These are phyloP conservation scores for Aphaenogaster ashmeadi DNA, from an alignment of 1,140 invertebrate species.

Conservation along the genomic window DNA sequence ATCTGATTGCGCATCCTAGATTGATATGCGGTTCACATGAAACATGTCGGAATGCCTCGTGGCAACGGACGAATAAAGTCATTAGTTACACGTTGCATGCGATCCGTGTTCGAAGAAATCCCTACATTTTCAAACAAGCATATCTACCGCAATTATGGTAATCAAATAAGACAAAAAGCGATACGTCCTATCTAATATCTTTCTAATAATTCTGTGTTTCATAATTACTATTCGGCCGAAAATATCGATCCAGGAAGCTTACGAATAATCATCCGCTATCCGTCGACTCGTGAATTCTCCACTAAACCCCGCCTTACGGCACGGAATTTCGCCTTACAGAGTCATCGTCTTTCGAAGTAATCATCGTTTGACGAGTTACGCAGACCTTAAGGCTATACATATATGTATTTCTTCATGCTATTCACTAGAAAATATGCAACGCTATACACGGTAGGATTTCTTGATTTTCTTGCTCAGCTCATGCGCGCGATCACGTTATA, in stretches of 20 bases:
- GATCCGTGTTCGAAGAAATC: slow-evolving; percentile 18
- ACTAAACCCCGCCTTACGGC: slow-evolving; percentile 1
- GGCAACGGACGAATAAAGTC: slow-evolving; percentile 36
- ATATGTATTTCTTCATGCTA: neutral
- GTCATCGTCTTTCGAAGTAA: slow-evolving; percentile 17
- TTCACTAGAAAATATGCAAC: neutral
- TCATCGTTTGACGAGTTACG: slow-evolving; percentile 25
- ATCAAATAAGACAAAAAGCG: neutral
- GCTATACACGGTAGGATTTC: neutral
- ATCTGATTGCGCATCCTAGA: slow-evolving; percentile 7
- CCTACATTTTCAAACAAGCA: neutral
- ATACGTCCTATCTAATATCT: neutral
- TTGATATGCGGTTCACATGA: slow-evolving; percentile 24
- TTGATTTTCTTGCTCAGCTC: slow-evolving; percentile 20
- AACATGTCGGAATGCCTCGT: slow-evolving; percentile 10
- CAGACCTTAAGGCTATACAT: neutral
- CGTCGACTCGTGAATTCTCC: neutral
- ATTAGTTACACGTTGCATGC: slow-evolving; percentile 32
- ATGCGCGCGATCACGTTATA: neutral
- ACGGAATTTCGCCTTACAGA: slow-evolving; percentile 13
- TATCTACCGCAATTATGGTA: slow-evolving; percentile 3
- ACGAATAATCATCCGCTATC: slow-evolving; percentile 8
- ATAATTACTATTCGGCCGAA: neutral
- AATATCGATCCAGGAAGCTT: neutral
- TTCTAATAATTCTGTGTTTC: neutral